Percentiles rank a stretch among this genome's conserved stretches.
These are phyloP conservation scores for Telenomus remus DNA, from an alignment of 1,140 invertebrate genomes.

Conservation along the genomic window DNA sequence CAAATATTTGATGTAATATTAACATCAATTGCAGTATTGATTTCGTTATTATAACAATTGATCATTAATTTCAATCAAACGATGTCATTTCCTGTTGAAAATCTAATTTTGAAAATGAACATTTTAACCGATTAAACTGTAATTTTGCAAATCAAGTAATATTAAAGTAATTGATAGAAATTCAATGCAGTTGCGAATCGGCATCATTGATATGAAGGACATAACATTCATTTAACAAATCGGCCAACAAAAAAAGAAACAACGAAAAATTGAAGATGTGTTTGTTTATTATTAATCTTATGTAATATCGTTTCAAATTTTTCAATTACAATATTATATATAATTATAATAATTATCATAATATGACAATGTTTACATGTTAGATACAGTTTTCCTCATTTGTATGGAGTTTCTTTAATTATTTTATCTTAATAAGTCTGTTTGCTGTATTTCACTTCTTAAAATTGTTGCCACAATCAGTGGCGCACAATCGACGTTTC, in stretches of 20 bases:
- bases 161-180: too few species aligned
- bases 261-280: conserved; percentile 69
- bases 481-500: conserved; percentile 68
- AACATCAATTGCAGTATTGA: too few species aligned
- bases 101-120: too few species aligned
- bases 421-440: conserved; percentile 71
- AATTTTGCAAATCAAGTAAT: too few species aligned
- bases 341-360: conserved; percentile 74
- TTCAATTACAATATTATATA: conserved; percentile 76
- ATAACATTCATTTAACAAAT: too few species aligned
- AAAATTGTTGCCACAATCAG: conserved; percentile 70
- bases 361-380: conserved; percentile 76
- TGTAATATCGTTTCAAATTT: conserved; percentile 75
- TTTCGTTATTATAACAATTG: too few species aligned
- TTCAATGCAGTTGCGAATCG: too few species aligned
- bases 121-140: too few species aligned
- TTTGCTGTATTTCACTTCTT: conserved; percentile 69
- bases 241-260: conserved; percentile 33
- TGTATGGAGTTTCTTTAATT: conserved; percentile 70
- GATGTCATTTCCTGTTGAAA: too few species aligned
- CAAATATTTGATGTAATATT: too few species aligned
- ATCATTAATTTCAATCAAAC: too few species aligned
- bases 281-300: conserved; percentile 76
- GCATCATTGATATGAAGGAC: neutral
- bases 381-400: conserved; percentile 73